Evolutionary conservation across 2,888 invertebrate species (phyloP), one percentile per base, ranked within the genome.

Genomic region (Agrotis puta): DNA sequence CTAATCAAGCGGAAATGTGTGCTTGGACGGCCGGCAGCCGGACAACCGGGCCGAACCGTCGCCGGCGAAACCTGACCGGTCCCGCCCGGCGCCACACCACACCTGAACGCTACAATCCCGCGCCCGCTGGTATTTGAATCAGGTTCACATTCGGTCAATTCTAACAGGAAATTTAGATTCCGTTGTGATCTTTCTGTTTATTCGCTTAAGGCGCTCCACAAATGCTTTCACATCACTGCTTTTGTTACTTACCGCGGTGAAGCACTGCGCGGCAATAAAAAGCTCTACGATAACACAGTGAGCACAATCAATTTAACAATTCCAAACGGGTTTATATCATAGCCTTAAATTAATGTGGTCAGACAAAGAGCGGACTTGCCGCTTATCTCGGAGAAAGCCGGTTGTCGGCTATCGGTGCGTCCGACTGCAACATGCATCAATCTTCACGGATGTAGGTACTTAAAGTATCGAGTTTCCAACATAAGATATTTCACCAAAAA

Each of bases 1-100:
- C 93, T 95, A 95, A 95, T 95, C 95, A 95, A 94, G 93, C 92
- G 94, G 94, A 95, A 95, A 94, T 92, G 88, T 94, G 93, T 92
- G 92, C 93, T 94, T 88, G 89, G 90, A 88, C 91, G 91, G 86
- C 87, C 90, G 90, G 83, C 83, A 87, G 87, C 88, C 88, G 87
- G 86, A 76, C 89, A 82, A 85, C 86, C 88, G 88, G 88, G 20
- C 77, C 82, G 88, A 86, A 84, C 85, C 85, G 77, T 74, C 74
- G 48, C 62, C 71, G 77, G 64, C 68, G 77, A 39, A 39, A 78
- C 68, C 59, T 74, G 71, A 76, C 76, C 77, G 69, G 74, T 77
- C 77, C 65, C 68, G 64, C 72, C 73, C 77, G 72, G 72, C 77
- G 63, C 67, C 66, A 63, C 67, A 62, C 66, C 79, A 82, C 88